Evolutionary conservation across 2,888 invertebrate species (phyloP).

Genomic region (Cantharis rufa): DNA sequence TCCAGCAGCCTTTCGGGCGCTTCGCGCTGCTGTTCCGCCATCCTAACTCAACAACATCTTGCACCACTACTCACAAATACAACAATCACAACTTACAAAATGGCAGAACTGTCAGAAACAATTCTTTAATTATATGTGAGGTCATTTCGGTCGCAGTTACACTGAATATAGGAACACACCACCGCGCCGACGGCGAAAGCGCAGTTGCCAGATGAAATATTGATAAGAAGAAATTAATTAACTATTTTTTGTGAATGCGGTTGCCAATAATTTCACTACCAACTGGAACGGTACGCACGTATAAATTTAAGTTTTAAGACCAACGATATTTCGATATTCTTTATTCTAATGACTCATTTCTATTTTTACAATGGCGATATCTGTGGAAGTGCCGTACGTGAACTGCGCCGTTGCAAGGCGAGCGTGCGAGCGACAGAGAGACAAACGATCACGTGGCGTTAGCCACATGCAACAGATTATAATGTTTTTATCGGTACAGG

Average conservation of each 20-base stretch:
- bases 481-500: slow-evolving; percentile 44
- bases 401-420: slow-evolving; percentile 17
- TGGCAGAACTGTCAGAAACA: slow-evolving; percentile 50
- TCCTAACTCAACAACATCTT: slow-evolving; percentile 35
- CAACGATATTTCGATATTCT: slow-evolving; percentile 22
- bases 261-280: slow-evolving; percentile 2
- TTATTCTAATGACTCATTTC: slow-evolving; percentile 30
- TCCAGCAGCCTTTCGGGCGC: slow-evolving; percentile 56
- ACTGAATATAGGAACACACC: slow-evolving; percentile 40
- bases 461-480: slow-evolving; percentile 47
- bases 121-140: slow-evolving; percentile 53
- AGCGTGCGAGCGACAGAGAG: slow-evolving; percentile 20
- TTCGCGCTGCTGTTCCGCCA: slow-evolving; percentile 53
- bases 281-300: slow-evolving; percentile 3
- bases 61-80: slow-evolving; percentile 24
- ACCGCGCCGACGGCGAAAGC: slow-evolving; percentile 41
- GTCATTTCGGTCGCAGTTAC: slow-evolving; percentile 53
- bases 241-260: not conserved
- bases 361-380: slow-evolving; percentile 23
- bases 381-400: slow-evolving; percentile 20
- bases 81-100: slow-evolving; percentile 44
- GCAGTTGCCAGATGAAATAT: slow-evolving; percentile 45
- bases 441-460: slow-evolving; percentile 34
- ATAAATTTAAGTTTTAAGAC: slow-evolving; percentile 23
- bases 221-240: slow-evolving; percentile 28